Conservation (phyloP, 92 coral and sea anemone genomes). For the Chrysogorgia sp. region DNA sequence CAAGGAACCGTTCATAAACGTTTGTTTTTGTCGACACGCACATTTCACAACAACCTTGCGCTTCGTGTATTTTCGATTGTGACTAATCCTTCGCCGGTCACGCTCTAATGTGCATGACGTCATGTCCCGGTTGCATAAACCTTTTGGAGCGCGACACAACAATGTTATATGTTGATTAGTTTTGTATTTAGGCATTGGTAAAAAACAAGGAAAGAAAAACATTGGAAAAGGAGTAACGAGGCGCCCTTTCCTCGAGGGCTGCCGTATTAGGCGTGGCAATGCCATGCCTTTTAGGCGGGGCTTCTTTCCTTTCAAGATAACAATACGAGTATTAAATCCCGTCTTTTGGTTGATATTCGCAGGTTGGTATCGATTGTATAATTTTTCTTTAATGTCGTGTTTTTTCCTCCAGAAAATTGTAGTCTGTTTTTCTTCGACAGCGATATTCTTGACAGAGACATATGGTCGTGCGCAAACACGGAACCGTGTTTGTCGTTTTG, state of each 20-base stretch:
- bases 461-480: not conserved
- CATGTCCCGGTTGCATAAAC: conserved; percentile 10
- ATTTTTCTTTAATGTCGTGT: not conserved
- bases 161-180: no score
- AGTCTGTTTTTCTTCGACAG: not conserved
- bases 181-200: not conserved
- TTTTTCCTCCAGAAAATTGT: not conserved
- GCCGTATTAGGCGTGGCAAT: conserved; percentile 15
- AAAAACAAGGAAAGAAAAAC: conserved; percentile 9
- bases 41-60: not conserved
- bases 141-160: no score
- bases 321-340: not conserved
- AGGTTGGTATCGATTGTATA: conserved; percentile 14
- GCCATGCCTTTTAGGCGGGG: conserved; percentile 11
- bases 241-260: conserved; percentile 17
- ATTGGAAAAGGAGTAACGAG: conserved; percentile 28
- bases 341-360: conserved; percentile 12
- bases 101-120: conserved; percentile 39
- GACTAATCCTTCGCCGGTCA: conserved; percentile 18
- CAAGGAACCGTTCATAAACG: not conserved
- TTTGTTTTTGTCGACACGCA: not conserved
- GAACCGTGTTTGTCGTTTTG: conserved; percentile 4
- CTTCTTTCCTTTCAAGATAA: not conserved
- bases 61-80: conserved; percentile 31
- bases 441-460: not conserved